Evolutionary conservation across 2,797 vertebrate genomes (phyloP).

Genomic region (Astyanax mexicanus): DNA sequence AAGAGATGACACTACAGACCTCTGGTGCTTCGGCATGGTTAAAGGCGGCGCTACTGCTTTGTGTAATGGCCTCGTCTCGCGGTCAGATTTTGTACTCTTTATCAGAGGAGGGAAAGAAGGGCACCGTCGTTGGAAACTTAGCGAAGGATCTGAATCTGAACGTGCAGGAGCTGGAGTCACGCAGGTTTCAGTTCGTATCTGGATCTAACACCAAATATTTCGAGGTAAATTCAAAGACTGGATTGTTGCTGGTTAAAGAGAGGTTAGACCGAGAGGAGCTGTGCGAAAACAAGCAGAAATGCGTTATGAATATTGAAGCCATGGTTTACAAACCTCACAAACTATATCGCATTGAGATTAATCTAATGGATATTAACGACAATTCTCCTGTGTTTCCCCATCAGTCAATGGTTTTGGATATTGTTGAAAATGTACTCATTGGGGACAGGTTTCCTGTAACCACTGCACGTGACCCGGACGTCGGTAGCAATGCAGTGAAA

Average conservation of each 20-base stretch:
- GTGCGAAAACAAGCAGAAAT: slow-evolving; percentile 73
- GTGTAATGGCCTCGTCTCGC: slow-evolving; percentile 67
- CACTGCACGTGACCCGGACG: slow-evolving; percentile 78
- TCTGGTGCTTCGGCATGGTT: not conserved
- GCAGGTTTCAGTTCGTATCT: slow-evolving; percentile 76
- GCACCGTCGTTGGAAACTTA: slow-evolving; percentile 81
- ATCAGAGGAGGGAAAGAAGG: slow-evolving; percentile 78
- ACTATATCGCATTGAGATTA: slow-evolving; percentile 79
- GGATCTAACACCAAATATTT: slow-evolving; percentile 79
- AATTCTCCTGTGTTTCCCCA: slow-evolving; percentile 81
- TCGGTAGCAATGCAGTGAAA: slow-evolving; percentile 78
- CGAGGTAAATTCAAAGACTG: slow-evolving; percentile 74
- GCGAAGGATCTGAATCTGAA: slow-evolving; percentile 60
- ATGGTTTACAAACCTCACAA: slow-evolving; percentile 81
- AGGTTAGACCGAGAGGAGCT: slow-evolving; percentile 82
- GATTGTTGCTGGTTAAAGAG: slow-evolving; percentile 75
- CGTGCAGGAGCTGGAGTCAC: slow-evolving; percentile 78
- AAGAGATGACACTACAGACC: not conserved
- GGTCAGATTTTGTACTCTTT: slow-evolving; percentile 70
- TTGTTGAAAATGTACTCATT: slow-evolving; percentile 74
- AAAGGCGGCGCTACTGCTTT: slow-evolving; percentile 31
- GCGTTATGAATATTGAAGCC: slow-evolving; percentile 77
- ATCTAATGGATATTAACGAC: slow-evolving; percentile 84
- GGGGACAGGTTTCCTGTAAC: slow-evolving; percentile 77
- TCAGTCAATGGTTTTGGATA: slow-evolving; percentile 60